These are phyloP conservation scores for Amphipoea lucens DNA, from an alignment of 2,888 invertebrate genomes.

Conservation along the genomic window DNA sequence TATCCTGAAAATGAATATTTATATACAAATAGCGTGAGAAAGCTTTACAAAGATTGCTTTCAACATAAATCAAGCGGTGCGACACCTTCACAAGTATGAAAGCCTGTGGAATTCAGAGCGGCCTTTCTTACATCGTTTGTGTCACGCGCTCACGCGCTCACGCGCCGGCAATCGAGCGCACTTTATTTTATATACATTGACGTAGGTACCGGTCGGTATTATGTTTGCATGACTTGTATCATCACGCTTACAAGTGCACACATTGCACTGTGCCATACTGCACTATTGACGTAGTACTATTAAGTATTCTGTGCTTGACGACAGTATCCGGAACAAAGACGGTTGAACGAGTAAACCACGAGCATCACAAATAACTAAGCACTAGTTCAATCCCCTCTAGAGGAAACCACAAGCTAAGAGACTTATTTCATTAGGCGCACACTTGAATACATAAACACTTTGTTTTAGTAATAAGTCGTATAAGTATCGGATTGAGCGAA, in stretches of 20 bases:
- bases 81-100: conserved; percentile 51
- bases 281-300: not conserved
- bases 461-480: not conserved
- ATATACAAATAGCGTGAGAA: conserved; percentile 31
- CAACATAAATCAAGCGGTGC: conserved; percentile 43
- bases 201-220: not conserved
- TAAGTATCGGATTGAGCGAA: not conserved
- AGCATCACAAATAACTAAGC: not conserved
- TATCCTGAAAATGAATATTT: conserved; percentile 20
- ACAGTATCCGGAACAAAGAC: not conserved
- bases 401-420: not conserved
- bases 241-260: not conserved
- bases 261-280: not conserved
- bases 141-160: too few relatives aligned
- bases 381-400: conserved; percentile 5
- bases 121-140: conserved; percentile 4
- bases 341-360: not conserved
- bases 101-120: conserved; percentile 30
- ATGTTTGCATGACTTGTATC: not conserved
- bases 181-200: not conserved
- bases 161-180: not conserved
- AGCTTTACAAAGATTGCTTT: conserved; percentile 37
- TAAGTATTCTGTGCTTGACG: not conserved
- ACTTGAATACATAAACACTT: not conserved
- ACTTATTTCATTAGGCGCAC: not conserved